phyloP scores from a whole-genome alignment of 2,888 invertebrate genomes.

The Trachelus troglodyta region DNA sequence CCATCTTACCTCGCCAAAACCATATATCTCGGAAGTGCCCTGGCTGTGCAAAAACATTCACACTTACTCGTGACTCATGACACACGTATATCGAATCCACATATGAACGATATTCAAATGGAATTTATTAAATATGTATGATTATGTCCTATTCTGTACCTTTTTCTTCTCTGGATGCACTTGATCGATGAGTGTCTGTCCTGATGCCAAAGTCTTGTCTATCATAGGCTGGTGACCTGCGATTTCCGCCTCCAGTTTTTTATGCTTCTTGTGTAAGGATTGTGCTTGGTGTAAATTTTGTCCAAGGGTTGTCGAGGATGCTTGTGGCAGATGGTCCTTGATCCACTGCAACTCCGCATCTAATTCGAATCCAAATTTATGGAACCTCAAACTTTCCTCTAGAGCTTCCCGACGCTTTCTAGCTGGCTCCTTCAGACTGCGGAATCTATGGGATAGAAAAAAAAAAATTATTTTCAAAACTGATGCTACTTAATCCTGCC shows the following conservation, averaged over 20 bases:
- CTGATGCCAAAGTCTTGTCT: conserved; percentile 84
- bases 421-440: conserved; percentile 79
- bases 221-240: conserved; percentile 87
- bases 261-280: conserved; percentile 92
- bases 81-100: neutral
- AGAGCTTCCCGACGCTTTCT: conserved; percentile 78
- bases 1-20: conserved; percentile 51
- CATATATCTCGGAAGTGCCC: conserved; percentile 46
- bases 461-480: neutral
- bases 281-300: conserved; percentile 93
- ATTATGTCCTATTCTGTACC: conserved; percentile 64
- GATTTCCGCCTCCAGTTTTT: conserved; percentile 91
- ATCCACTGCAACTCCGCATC: conserved; percentile 96
- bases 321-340: conserved; percentile 86
- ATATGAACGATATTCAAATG: neutral
- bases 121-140: neutral
- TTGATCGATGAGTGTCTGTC: conserved; percentile 78
- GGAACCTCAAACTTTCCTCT: conserved; percentile 85
- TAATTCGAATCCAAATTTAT: conserved; percentile 94
- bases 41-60: conserved; percentile 57
- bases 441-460: conserved; percentile 66
- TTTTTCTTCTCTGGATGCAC: conserved; percentile 84
- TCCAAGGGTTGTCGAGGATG: conserved; percentile 80
- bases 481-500: neutral
- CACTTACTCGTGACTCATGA: conserved; percentile 10